These are phyloP conservation scores for Lasioglossum albipes DNA, from an alignment of 1,140 invertebrate species.

Conservation along the genomic window DNA sequence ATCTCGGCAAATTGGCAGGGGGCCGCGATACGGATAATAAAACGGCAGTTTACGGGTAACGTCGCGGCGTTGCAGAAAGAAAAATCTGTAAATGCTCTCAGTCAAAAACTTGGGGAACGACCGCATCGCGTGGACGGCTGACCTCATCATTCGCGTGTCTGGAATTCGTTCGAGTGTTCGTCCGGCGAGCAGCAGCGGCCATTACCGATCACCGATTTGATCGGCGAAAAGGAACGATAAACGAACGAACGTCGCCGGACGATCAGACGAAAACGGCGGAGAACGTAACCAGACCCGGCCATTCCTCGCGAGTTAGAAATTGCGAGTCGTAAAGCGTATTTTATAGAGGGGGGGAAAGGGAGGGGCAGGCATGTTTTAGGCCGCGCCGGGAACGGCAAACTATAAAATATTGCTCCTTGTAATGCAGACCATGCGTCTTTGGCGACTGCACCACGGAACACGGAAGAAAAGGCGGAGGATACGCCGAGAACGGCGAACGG, in stretches of 20 bases:
- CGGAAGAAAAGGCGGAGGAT: neutral
- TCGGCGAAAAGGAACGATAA: neutral
- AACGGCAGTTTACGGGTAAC: neutral
- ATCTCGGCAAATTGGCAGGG: conserved; percentile 6
- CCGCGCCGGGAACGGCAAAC: conserved; percentile 55
- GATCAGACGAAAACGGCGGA: neutral
- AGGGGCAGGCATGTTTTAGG: conserved; percentile 44
- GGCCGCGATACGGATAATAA: conserved; percentile 14
- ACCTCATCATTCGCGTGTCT: neutral
- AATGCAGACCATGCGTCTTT: conserved; percentile 71
- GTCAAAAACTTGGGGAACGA: neutral
- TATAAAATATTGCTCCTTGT: conserved; percentile 74
- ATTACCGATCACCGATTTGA: neutral
- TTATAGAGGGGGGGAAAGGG: conserved; percentile 51
- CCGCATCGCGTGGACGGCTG: too few relatives aligned
- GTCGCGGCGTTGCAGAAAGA: neutral
- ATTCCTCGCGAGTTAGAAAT: conserved; percentile 71
- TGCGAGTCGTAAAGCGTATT: conserved; percentile 70
- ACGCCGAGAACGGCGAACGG: conserved; percentile 14
- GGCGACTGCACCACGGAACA: conserved; percentile 14
- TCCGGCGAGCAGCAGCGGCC: neutral
- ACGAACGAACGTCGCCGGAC: neutral
- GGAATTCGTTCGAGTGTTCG: neutral
- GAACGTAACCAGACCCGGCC: neutral
- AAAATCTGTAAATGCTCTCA: neutral